phyloP scores from a whole-genome alignment of 2,797 vertebrate genomes.

The Amniataba percoides region DNA sequence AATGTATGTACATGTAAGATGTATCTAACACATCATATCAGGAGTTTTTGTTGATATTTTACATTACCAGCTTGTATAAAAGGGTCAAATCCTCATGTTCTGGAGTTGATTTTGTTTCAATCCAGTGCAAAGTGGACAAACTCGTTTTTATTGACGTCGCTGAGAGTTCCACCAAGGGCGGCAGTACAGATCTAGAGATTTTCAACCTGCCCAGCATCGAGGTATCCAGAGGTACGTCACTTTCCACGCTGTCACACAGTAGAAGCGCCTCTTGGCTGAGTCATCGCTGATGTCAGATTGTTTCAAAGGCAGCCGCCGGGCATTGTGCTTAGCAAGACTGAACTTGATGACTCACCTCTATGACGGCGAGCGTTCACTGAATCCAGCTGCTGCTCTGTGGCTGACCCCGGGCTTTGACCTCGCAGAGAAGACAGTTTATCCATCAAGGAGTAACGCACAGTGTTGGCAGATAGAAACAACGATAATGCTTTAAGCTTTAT shows the following conservation, averaged over 20 bases:
- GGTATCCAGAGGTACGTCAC: slow-evolving; percentile 90
- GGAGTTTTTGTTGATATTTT: neutral
- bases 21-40: neutral
- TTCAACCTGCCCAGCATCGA: slow-evolving; percentile 93
- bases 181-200: slow-evolving; percentile 92
- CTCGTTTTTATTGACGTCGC: slow-evolving; percentile 92
- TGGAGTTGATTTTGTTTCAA: neutral
- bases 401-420: neutral
- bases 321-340: neutral
- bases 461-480: neutral
- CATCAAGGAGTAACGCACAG: neutral
- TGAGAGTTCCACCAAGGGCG: slow-evolving; percentile 90
- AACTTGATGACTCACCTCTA: neutral
- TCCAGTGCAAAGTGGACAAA: slow-evolving; percentile 89
- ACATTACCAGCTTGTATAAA: neutral
- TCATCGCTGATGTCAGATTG: slow-evolving; percentile 6
- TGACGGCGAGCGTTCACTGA: neutral
- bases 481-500: neutral
- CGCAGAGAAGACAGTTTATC: neutral
- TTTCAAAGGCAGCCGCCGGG: neutral
- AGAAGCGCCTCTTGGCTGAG: neutral
- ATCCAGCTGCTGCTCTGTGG: neutral
- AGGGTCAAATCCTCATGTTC: neutral
- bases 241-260: neutral
- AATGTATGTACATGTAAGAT: no score